Conservation (phyloP, 2,888 invertebrate species). For the Eugnorisma glareosa region DNA sequence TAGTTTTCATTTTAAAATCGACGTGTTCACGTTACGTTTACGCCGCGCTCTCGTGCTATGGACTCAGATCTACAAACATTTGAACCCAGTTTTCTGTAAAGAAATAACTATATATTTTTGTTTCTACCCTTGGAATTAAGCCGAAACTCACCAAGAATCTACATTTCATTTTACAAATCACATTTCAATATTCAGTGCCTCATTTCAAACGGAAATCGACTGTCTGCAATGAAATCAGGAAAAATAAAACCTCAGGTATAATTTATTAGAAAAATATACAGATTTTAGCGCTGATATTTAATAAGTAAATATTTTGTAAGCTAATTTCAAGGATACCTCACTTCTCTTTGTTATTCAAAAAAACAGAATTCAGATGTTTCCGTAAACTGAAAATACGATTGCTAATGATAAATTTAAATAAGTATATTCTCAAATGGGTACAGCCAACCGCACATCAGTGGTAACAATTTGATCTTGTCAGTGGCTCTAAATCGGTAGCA, state of each 20-base stretch:
- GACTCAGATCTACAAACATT: not conserved
- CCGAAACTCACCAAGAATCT: not conserved
- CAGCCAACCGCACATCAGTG: not conserved
- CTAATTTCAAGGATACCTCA: conserved; percentile 23
- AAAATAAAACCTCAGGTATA: conserved; percentile 17
- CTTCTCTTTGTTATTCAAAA: conserved; percentile 28
- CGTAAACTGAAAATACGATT: conserved; percentile 17
- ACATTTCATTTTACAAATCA: not conserved
- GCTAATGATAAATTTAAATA: conserved; percentile 20
- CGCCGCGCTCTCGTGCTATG: too few relatives aligned
- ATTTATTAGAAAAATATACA: conserved; percentile 20
- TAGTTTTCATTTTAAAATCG: too few relatives aligned
- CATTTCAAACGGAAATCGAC: not conserved
- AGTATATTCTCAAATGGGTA: not conserved
- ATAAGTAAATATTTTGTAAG: conserved; percentile 28
- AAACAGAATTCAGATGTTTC: conserved; percentile 16
- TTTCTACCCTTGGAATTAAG: not conserved
- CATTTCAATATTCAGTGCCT: not conserved
- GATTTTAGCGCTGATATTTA: conserved; percentile 7
- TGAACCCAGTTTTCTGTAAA: not conserved
- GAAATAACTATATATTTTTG: not conserved
- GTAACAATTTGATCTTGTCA: not conserved
- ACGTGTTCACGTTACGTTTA: too few relatives aligned
- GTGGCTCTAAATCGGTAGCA: not conserved
- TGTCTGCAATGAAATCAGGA: conserved; percentile 1